Percentiles rank a stretch among this genome's conserved stretches.
phyloP scores from a whole-genome alignment of 1,140 invertebrate genomes.

The Brachionus rubens region DNA sequence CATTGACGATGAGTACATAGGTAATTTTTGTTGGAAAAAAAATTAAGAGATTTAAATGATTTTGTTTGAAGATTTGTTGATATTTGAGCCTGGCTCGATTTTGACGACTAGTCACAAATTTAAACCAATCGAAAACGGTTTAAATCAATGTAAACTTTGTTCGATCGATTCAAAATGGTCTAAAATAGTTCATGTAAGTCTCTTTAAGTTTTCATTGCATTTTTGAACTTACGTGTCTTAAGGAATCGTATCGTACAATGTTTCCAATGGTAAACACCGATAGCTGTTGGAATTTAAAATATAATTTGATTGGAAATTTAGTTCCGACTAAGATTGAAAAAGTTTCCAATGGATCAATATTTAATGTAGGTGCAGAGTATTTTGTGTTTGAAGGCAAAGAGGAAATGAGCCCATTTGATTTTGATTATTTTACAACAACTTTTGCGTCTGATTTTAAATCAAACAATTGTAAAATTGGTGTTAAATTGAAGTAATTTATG shows the following conservation, averaged over 20 bases:
- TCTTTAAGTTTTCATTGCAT: not conserved
- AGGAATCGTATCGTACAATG: not conserved
- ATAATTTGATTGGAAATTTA: not conserved
- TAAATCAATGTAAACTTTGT: not conserved
- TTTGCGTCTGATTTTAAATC: not conserved
- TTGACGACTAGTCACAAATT: not conserved
- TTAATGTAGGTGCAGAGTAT: not conserved
- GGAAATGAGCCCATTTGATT: conserved; percentile 25
- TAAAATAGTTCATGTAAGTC: conserved; percentile 18
- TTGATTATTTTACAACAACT: not conserved
- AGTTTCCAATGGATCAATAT: not conserved
- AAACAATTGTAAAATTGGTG: not conserved
- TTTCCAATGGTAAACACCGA: not conserved
- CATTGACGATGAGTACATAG: not conserved
- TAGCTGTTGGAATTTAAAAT: not conserved
- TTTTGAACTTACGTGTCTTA: not conserved
- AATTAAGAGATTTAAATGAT: not conserved
- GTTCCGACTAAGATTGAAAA: not conserved
- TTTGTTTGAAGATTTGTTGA: not conserved
- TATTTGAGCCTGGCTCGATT: not conserved
- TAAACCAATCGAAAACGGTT: not conserved
- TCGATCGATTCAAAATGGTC: not conserved
- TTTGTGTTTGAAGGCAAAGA: not conserved
- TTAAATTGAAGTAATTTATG: not conserved
- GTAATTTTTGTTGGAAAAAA: not conserved